These are phyloP conservation scores for Triplophysa siluroides DNA, from an alignment of 2,113 vertebrate species.

Conservation along the genomic window DNA sequence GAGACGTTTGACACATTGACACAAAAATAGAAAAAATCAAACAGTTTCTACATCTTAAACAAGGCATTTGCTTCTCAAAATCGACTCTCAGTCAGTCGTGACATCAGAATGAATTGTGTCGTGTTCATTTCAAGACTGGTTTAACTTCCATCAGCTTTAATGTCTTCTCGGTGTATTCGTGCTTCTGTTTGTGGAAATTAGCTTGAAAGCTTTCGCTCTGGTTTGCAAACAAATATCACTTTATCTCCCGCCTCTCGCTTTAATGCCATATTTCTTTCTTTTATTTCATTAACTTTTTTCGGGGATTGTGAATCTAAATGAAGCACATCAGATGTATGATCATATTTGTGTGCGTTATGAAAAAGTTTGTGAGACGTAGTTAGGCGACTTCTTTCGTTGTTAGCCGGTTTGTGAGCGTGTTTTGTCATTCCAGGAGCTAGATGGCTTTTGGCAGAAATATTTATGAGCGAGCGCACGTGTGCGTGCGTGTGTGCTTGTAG, in stretches of 20 bases:
- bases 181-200: slow-evolving; percentile 18
- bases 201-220: slow-evolving; percentile 13
- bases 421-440: slow-evolving; percentile 15
- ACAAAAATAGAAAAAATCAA: neutral
- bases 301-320: slow-evolving; percentile 22
- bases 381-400: slow-evolving; percentile 12
- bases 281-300: slow-evolving; percentile 31
- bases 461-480: slow-evolving; percentile 7
- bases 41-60: slow-evolving; percentile 15
- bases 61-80: slow-evolving; percentile 15
- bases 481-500: slow-evolving; percentile 15
- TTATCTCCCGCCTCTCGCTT: slow-evolving; percentile 8
- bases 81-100: neutral
- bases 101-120: slow-evolving; percentile 6
- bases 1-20: neutral
- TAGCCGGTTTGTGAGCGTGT: neutral
- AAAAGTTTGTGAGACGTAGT: slow-evolving; percentile 33
- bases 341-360: slow-evolving; percentile 19
- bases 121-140: slow-evolving; percentile 39
- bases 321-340: slow-evolving; percentile 31
- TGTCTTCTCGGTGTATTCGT: neutral
- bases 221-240: slow-evolving; percentile 34
- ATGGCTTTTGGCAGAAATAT: slow-evolving; percentile 22
- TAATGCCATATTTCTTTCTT: slow-evolving; percentile 20
- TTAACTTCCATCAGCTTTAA: slow-evolving; percentile 26